phyloP scores from a whole-genome alignment of 2,888 invertebrate species.

The Ptychoptera albimana region DNA sequence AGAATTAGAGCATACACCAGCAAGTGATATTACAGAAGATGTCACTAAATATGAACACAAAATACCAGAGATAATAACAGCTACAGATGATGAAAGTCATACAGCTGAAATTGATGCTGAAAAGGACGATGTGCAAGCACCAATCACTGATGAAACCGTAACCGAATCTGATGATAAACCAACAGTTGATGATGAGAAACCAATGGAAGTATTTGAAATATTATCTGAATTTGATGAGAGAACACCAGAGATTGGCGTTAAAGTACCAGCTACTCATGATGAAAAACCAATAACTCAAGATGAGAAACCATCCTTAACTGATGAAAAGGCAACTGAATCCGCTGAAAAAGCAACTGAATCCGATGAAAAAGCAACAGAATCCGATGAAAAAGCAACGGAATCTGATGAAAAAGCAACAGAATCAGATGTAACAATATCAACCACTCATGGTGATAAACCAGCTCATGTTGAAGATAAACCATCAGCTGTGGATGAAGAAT shows the following conservation, averaged over 20 bases:
- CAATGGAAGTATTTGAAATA: conserved; percentile 1
- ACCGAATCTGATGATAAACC: background rate
- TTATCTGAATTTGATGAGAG: too few relatives aligned
- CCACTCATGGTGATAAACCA: conserved; percentile 5
- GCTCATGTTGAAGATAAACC: conserved; percentile 7
- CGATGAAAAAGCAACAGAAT: conserved; percentile 2
- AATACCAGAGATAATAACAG: background rate
- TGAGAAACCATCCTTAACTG: conserved; percentile 9
- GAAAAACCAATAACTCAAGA: conserved; percentile 8
- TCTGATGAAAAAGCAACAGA: background rate
- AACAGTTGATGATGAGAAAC: background rate
- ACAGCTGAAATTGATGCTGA: conserved; percentile 7
- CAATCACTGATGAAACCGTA: conserved; percentile 3
- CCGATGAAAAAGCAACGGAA: background rate
- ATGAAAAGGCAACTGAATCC: conserved; percentile 10
- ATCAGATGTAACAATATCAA: too few relatives aligned
- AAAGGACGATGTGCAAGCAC: conserved; percentile 4
- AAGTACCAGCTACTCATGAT: conserved; percentile 4
- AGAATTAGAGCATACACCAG: background rate
- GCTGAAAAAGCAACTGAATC: conserved; percentile 8
- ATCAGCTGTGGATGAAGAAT: conserved; percentile 5
- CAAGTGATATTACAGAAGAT: conserved; percentile 1
- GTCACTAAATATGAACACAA: background rate
- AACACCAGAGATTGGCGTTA: background rate
- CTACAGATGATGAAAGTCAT: conserved; percentile 6